A percentile compares a stretch with the other conserved stretches of the same genome.
These are phyloP conservation scores for Myiothlypis chrysogaster DNA, from an alignment of 2,797 vertebrate genomes.

Conservation along the genomic window DNA sequence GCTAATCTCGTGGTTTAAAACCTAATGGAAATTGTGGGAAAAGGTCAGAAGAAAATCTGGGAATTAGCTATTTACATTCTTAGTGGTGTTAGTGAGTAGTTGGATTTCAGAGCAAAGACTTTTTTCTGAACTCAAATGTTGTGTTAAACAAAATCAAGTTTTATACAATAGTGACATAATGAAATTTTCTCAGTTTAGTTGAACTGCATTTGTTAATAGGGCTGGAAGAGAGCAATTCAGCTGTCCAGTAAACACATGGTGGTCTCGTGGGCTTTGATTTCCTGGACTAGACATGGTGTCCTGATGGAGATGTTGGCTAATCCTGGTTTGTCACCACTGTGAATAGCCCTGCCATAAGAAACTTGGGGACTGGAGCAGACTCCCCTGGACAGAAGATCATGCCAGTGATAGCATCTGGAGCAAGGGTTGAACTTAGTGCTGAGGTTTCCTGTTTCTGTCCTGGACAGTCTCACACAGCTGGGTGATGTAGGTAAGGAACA, in stretches of 20 bases:
- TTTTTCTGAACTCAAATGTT: not conserved
- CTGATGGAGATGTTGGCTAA: not conserved
- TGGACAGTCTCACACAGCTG: not conserved
- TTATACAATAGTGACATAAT: not conserved
- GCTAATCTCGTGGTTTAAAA: not conserved
- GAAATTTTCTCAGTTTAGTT: not conserved
- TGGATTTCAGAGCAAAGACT: conserved; percentile 2
- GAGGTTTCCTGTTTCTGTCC: not conserved
- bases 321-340: not conserved
- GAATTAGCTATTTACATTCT: not conserved
- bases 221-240: not conserved
- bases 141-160: not conserved
- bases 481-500: not conserved
- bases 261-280: not conserved
- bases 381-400: not conserved
- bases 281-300: not conserved
- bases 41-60: not conserved
- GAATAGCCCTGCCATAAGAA: not conserved
- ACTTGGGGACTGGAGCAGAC: not conserved
- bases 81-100: not conserved
- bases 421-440: not conserved
- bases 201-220: not conserved
- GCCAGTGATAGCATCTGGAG: not conserved
- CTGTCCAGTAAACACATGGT: not conserved
- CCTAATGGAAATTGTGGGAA: not conserved